Percentiles rank a stretch among this genome's conserved stretches.
phyloP scores from a whole-genome alignment of 2,113 vertebrate species.

The Malurus melanocephalus region DNA sequence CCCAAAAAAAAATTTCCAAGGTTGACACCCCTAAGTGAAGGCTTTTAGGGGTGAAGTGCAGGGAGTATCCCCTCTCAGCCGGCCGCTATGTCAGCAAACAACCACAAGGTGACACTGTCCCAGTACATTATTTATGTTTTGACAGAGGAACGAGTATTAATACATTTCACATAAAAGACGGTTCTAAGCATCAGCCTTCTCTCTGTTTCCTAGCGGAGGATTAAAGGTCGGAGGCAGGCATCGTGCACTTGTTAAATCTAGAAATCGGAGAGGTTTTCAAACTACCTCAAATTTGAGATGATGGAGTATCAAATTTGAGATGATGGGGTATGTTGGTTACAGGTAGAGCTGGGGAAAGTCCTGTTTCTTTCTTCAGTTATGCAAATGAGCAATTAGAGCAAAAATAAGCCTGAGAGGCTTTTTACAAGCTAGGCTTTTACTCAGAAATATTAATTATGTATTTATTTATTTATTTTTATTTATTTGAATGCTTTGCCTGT shows the following conservation, averaged over 20 bases:
- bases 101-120: conserved; percentile 52
- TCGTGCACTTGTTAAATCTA: neutral
- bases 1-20: neutral
- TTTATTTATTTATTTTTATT: neutral
- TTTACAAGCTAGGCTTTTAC: neutral
- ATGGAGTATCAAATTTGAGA: no score
- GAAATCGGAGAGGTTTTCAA: neutral
- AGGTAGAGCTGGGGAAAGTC: neutral
- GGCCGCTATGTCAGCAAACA: conserved; percentile 36
- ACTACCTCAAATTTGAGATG: neutral
- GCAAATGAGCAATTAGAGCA: neutral
- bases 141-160: neutral
- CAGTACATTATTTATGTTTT: conserved; percentile 59
- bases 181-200: neutral
- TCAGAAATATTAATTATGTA: neutral
- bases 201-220: neutral
- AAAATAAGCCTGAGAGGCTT: neutral
- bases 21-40: neutral
- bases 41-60: neutral
- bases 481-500: neutral
- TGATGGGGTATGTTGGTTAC: neutral
- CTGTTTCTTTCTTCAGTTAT: neutral
- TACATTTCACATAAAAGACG: neutral
- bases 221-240: neutral
- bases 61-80: neutral